These are phyloP conservation scores for Drosophila simulans DNA, from an alignment of 1,140 invertebrate genomes.

Conservation along the genomic window DNA sequence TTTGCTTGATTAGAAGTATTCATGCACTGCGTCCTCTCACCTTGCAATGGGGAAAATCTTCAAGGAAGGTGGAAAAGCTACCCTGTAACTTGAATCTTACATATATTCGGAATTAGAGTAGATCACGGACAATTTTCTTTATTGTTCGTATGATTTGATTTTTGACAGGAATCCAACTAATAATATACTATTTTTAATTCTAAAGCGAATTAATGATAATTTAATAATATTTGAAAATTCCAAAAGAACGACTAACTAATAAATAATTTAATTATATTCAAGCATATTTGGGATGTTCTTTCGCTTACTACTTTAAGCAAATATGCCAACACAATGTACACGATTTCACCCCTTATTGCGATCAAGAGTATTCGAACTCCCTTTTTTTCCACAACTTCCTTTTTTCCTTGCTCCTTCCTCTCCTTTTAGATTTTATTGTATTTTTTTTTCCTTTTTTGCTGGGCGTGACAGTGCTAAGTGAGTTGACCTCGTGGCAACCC, in stretches of 20 bases:
- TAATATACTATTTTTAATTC: no score
- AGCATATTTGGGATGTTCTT: no score
- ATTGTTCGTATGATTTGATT: no score
- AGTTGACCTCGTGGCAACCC: constrained; percentile 38
- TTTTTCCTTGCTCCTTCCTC: not conserved
- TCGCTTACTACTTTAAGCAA: not conserved
- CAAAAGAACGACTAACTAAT: no score
- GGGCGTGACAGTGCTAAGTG: constrained; percentile 74
- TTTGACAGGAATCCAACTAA: no score
- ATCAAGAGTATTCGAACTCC: constrained; percentile 57
- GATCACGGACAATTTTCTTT: not conserved
- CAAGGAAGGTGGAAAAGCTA: not conserved
- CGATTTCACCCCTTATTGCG: not conserved
- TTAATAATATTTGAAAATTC: no score
- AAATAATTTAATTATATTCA: no score
- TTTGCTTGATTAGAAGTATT: constrained; percentile 46
- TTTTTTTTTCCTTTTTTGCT: constrained; percentile 18
- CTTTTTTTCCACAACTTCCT: constrained; percentile 13
- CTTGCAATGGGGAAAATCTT: not conserved
- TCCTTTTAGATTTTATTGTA: constrained; percentile 5
- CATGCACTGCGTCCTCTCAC: constrained; percentile 22
- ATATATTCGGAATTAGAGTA: no score
- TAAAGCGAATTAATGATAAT: no score
- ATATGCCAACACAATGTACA: not conserved
- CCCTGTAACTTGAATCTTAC: no score